Base-by-base conservation (phyloP, 2,113 vertebrate species). In the Hemibagrus wyckioides region DNA sequence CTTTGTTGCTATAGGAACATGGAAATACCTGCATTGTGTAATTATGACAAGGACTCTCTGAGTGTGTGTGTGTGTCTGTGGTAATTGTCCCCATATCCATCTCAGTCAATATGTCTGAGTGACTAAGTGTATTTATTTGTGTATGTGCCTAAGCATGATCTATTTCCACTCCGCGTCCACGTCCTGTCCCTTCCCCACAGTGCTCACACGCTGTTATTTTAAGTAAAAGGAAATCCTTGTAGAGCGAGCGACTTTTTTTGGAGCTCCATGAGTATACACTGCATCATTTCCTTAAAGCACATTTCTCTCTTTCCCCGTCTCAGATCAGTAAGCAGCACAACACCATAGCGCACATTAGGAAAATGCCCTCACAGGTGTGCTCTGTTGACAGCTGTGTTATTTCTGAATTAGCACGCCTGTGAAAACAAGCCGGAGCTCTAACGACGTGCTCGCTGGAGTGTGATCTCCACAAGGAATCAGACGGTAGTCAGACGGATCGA, bases 1-100 rank as follows among this genome's bases (percentile, higher is more conserved):
- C 90, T 92, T 93, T 90, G 94, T 95, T 95, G 94, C 94, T 92
- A 94, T 89, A 93, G 93, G 90, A 94, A 94, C 93, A 6, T 91
- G 89, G 89, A 91, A 91, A 93, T 87, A 94, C 86, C 77, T 85
- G 80, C 89, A 84, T 90, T 87, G 85, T 76, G 52, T 88, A 94
- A 93, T 94, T 93, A 94, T 93, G 80, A 86, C 91, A 92, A 92
- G 91, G 91, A 91, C 92, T 39, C 82, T 73, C 44, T 7, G 44
- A 48, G 44, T 76, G 73, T 88, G 82, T 77, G 73, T 69, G 36
- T 73, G 69, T 21, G 69, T 50, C 3, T 9, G 33, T 44, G 9
- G 41, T n/a, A 76, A n/a, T 76, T 76, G 39, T 76, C 71, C 80
- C 82, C 54, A 30, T 85, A 50, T 61, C 44, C 54, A 57, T 69